Conservation (phyloP, 2,797 vertebrate genomes). For the Eurystomus glaucurus region DNA sequence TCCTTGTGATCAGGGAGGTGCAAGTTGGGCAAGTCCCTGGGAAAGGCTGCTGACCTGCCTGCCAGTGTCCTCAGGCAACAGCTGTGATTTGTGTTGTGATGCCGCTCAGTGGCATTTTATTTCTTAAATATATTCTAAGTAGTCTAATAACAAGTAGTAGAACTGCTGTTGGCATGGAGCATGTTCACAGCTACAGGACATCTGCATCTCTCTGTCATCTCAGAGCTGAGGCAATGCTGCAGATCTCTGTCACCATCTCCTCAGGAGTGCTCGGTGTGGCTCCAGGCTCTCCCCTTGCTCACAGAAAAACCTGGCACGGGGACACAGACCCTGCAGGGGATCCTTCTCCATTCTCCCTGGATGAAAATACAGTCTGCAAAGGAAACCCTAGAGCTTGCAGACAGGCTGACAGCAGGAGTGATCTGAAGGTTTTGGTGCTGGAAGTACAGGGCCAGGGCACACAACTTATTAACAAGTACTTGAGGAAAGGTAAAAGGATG, state of each 20-base stretch:
- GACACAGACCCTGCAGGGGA: neutral
- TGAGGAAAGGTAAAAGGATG: neutral
- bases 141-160: neutral
- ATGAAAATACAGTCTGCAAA: neutral
- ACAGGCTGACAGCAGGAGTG: neutral
- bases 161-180: neutral
- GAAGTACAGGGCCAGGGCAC: neutral
- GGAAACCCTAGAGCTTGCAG: neutral
- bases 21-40: neutral
- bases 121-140: neutral
- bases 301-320: neutral
- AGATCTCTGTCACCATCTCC: neutral
- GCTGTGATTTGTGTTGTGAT: neutral
- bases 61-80: neutral
- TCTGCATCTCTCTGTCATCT: neutral
- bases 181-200: neutral
- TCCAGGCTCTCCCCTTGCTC: neutral
- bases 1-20: fast-evolving
- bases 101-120: neutral
- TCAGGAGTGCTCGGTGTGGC: neutral
- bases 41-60: neutral
- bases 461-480: neutral
- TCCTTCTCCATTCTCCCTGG: neutral
- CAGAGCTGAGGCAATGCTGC: neutral
- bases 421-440: neutral